A percentile compares a stretch with the other conserved stretches of the same genome.
Evolutionary conservation across 1,140 invertebrate genomes (phyloP).

Genomic region (Asbolus verrucosus): DNA sequence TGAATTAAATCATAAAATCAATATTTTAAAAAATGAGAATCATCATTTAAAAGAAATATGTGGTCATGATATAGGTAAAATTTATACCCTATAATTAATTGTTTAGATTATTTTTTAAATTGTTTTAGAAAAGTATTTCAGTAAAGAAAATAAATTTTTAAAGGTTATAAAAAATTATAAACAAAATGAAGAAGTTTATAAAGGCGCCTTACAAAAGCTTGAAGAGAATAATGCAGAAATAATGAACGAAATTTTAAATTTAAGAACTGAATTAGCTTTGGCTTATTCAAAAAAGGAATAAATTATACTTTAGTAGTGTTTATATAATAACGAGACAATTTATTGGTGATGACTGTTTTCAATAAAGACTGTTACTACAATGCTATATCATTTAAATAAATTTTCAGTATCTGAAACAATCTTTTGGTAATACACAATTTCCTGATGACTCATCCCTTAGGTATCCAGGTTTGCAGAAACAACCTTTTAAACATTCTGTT

Average conservation of each 20-base stretch:
- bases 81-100: not conserved
- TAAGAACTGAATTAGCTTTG: constrained; percentile 49
- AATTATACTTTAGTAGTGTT: no score
- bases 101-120: not conserved
- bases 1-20: constrained; percentile 40
- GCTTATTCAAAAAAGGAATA: not conserved
- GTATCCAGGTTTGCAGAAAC: no score
- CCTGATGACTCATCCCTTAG: no score
- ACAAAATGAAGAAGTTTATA: constrained; percentile 52
- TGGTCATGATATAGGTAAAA: constrained; percentile 47
- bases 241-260: constrained; percentile 50
- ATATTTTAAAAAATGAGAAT: constrained; percentile 51
- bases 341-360: no score
- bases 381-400: no score
- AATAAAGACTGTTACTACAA: no score
- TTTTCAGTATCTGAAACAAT: no score
- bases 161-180: constrained; percentile 50
- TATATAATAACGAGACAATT: no score
- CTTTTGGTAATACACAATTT: no score
- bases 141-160: constrained; percentile 24
- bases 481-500: no score
- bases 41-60: constrained; percentile 49
- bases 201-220: constrained; percentile 49
- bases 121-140: constrained; percentile 19
- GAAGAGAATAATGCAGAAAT: constrained; percentile 51